phyloP scores from a whole-genome alignment of 2,113 vertebrate genomes.

The Otus sunia region DNA sequence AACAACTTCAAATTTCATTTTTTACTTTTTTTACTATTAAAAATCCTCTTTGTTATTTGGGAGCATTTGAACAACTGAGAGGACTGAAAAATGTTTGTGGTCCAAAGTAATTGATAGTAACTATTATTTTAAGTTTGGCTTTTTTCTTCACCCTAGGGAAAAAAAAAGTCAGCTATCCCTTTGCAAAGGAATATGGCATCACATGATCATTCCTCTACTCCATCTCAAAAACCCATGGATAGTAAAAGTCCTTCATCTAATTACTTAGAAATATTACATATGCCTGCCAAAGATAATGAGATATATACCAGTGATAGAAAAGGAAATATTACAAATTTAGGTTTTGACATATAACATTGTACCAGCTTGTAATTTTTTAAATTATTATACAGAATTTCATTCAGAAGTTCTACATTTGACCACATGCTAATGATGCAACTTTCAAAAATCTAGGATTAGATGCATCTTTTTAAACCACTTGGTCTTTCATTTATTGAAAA shows the following conservation, averaged over 20 bases:
- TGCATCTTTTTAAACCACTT: not conserved
- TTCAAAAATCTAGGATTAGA: not conserved
- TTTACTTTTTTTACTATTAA: not conserved
- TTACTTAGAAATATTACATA: not conserved
- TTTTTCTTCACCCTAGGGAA: not conserved
- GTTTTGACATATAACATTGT: not conserved
- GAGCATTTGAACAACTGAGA: not conserved
- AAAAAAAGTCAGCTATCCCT: not conserved
- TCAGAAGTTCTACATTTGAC: not conserved
- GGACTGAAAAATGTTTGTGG: not conserved
- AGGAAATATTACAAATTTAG: not conserved
- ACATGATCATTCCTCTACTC: not conserved
- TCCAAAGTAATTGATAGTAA: not conserved
- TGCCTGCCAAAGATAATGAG: not conserved
- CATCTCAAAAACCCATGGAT: not conserved
- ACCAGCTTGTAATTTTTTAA: not conserved
- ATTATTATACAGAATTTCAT: not conserved
- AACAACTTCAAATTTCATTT: not conserved
- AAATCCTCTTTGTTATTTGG: not conserved
- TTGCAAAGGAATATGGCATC: not conserved
- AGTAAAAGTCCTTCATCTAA: not conserved
- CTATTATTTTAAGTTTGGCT: not conserved
- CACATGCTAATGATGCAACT: not conserved
- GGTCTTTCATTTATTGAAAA: not conserved
- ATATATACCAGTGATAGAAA: not conserved